These are phyloP conservation scores for Tragulus kanchil DNA, from an alignment of 2,113 vertebrate species.

Conservation along the genomic window DNA sequence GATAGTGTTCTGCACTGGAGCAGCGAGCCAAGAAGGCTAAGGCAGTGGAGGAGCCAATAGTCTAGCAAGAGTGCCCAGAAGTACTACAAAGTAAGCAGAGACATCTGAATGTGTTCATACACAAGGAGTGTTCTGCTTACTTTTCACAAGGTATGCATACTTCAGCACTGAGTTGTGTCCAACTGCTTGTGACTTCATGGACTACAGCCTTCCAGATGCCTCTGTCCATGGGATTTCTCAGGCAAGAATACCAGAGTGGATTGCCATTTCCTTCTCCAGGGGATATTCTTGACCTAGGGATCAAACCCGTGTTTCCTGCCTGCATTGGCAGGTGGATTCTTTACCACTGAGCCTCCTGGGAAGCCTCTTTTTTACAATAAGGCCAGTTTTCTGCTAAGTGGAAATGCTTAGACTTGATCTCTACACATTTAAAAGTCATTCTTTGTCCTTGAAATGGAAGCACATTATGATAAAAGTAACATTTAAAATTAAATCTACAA, in stretches of 20 bases:
- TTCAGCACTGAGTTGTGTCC: background rate
- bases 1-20: background rate
- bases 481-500: background rate
- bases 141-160: background rate
- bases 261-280: background rate
- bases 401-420: background rate
- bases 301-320: background rate
- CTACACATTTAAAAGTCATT: background rate
- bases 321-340: background rate
- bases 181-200: background rate
- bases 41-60: accelerated
- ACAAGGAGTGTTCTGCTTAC: background rate
- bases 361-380: background rate
- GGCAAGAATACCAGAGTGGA: background rate
- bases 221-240: background rate
- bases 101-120: background rate
- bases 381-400: background rate
- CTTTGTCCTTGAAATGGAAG: background rate
- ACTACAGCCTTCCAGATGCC: background rate
- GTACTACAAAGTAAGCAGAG: background rate
- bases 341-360: background rate
- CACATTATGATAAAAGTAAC: background rate
- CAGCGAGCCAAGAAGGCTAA: background rate
- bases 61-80: background rate
- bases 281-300: background rate